phyloP scores from a whole-genome alignment of 37 sponge, comb jelly and placozoan genomes.

The Geodia barretti region DNA sequence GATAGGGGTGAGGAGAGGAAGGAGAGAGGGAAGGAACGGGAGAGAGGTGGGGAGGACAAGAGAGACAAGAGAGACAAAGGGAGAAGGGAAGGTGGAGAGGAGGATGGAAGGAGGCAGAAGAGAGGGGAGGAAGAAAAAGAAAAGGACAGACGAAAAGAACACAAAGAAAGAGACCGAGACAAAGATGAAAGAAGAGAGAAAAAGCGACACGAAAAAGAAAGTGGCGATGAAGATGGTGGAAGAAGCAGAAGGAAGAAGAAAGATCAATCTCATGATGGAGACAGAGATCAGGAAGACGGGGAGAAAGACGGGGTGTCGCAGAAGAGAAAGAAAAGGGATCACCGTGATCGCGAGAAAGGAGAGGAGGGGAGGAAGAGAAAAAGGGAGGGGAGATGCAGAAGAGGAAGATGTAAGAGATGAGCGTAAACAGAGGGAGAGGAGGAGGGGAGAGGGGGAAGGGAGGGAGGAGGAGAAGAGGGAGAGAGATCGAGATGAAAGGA shows the following conservation, averaged over 20 bases:
- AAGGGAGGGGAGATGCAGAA: background rate
- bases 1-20: background rate
- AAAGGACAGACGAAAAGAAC: background rate
- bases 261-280: too few species aligned
- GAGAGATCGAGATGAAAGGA: background rate
- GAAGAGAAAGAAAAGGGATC: too few species aligned
- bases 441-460: background rate
- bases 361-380: background rate
- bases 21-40: slow-evolving; percentile 12
- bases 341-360: too few species aligned
- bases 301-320: too few species aligned
- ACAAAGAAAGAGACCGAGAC: background rate
- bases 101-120: background rate
- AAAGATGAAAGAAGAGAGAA: background rate
- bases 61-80: background rate
- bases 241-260: background rate
- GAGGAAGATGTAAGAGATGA: background rate
- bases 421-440: background rate
- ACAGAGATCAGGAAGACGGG: too few species aligned
- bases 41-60: background rate
- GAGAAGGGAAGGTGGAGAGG: slow-evolving; percentile 14
- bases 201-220: background rate
- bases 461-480: background rate
- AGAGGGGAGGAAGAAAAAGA: background rate
- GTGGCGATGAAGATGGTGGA: background rate